Percentiles rank a stretch among this genome's conserved stretches.
phyloP scores from a whole-genome alignment of 2,888 invertebrate species.

The Philopedon plagiatum region DNA sequence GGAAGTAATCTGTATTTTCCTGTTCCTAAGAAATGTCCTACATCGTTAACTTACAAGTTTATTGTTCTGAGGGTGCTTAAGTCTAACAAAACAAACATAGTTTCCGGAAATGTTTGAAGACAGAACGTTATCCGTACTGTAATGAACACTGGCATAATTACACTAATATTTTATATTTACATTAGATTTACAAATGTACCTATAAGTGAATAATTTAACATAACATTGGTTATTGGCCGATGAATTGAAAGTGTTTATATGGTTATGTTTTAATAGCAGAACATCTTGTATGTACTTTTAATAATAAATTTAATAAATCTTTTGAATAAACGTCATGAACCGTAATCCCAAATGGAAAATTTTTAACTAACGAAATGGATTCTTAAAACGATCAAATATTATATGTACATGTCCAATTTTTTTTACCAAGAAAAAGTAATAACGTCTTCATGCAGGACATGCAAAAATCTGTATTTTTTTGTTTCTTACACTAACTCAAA shows the following conservation, averaged over 20 bases:
- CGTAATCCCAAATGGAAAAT: too few species aligned
- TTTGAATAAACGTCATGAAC: too few species aligned
- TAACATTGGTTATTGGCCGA: too few species aligned
- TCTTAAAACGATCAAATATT: not conserved
- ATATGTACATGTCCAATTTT: not conserved
- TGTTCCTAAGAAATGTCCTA: conserved; percentile 5
- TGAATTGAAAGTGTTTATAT: too few species aligned
- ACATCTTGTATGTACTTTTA: too few species aligned
- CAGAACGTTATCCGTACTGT: not conserved
- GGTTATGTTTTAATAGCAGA: too few species aligned
- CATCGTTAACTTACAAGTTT: conserved; percentile 20
- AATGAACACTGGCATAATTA: too few species aligned
- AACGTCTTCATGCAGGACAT: not conserved
- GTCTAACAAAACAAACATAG: conserved; percentile 17
- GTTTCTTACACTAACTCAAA: not conserved
- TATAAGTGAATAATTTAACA: too few species aligned
- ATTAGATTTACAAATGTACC: too few species aligned
- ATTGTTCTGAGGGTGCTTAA: conserved; percentile 12
- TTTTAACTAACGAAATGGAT: too few species aligned
- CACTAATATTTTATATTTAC: not conserved
- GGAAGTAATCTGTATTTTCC: conserved; percentile 6
- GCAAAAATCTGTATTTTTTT: not conserved
- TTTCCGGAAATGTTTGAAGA: not conserved
- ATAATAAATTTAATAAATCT: too few species aligned
- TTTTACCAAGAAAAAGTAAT: not conserved